phyloP scores from a whole-genome alignment of 2,797 vertebrate genomes.

The Takifugu rubripes region DNA sequence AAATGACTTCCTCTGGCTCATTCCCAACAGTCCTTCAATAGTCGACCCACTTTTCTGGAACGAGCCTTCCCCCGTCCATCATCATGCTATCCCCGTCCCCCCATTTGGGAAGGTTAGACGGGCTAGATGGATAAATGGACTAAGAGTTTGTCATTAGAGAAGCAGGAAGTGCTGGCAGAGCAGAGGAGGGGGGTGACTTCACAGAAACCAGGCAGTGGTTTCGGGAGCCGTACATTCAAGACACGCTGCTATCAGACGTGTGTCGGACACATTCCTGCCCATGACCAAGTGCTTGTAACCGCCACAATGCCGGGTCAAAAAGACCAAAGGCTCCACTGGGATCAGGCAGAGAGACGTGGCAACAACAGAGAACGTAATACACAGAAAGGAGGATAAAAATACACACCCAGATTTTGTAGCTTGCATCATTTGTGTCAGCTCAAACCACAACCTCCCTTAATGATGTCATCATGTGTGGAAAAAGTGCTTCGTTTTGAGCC shows the following conservation, averaged over 20 bases:
- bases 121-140: slow-evolving; percentile 1
- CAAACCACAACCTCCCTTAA: slow-evolving; percentile 22
- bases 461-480: slow-evolving; percentile 43
- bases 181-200: neutral
- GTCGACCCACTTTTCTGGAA: slow-evolving; percentile 37
- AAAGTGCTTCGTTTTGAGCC: slow-evolving; percentile 27
- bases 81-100: slow-evolving; percentile 22
- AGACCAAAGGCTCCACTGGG: neutral
- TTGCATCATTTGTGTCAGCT: slow-evolving; percentile 54
- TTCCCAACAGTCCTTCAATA: slow-evolving; percentile 48
- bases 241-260: slow-evolving; percentile 9
- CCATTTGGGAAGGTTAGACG: slow-evolving; percentile 23
- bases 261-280: slow-evolving; percentile 11
- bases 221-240: slow-evolving; percentile 10
- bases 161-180: slow-evolving; percentile 22
- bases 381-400: slow-evolving; percentile 44
- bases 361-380: slow-evolving; percentile 24
- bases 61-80: slow-evolving; percentile 10
- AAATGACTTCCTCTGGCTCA: slow-evolving; percentile 72
- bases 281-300: neutral
- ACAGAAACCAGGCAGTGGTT: neutral
- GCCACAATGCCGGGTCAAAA: neutral
- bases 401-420: slow-evolving; percentile 37
- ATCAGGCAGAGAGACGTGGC: slow-evolving; percentile 26
- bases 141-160: slow-evolving; percentile 1